Conservation (phyloP, 2,888 invertebrate species). For the Oasisia sp. region DNA sequence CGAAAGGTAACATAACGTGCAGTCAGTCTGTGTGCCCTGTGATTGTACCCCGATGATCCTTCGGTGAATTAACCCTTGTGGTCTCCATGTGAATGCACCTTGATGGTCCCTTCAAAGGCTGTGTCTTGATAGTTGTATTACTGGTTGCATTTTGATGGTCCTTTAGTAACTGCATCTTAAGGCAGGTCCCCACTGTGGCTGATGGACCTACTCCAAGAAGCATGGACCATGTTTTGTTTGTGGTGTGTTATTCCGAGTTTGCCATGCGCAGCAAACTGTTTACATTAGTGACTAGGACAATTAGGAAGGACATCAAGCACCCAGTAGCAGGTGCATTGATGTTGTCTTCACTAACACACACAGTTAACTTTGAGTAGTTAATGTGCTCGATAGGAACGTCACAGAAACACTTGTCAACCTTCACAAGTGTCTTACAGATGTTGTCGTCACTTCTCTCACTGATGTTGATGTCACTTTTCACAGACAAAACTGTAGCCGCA, state of each 20-base stretch:
- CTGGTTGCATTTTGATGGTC: no score
- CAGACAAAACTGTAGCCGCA: not conserved
- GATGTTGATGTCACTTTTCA: not conserved
- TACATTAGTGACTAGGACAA: not conserved
- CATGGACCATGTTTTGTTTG: not conserved
- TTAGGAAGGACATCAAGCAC: not conserved
- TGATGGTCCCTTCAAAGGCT: no score
- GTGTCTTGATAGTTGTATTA: no score
- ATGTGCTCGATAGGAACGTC: not conserved
- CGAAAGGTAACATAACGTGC: not conserved
- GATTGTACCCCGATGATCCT: not conserved
- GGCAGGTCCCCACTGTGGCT: not conserved
- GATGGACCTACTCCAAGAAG: not conserved
- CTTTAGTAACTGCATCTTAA: no score
- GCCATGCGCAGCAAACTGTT: not conserved
- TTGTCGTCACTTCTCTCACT: not conserved
- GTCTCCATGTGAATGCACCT: no score
- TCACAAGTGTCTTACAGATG: not conserved
- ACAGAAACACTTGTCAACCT: not conserved
- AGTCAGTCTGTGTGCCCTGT: not conserved
- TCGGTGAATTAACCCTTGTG: no score
- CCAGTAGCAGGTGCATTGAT: constrained; percentile 3
- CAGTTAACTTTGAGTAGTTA: not conserved
- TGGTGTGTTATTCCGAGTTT: not conserved
- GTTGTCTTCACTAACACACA: constrained; percentile 1